Evolutionary conservation across 2,888 invertebrate genomes (phyloP).

Genomic region (Hyalella azteca): DNA sequence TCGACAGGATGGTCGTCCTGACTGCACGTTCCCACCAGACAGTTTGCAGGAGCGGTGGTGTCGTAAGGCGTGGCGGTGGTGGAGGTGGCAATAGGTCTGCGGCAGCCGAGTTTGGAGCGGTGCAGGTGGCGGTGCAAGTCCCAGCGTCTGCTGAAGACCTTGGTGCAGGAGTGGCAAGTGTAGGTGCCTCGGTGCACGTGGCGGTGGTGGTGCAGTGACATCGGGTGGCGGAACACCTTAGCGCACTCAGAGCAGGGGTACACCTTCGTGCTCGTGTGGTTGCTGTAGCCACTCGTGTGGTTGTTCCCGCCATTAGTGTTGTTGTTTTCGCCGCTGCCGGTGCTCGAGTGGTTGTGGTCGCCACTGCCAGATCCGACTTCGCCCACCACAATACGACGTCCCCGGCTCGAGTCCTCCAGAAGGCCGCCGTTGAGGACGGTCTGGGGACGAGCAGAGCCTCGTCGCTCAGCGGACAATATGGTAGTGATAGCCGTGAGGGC

Average conservation of each 20-base stretch:
- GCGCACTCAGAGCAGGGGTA: conserved; percentile 52
- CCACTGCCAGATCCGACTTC: neutral
- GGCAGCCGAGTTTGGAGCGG: conserved; percentile 59
- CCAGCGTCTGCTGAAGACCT: conserved; percentile 59
- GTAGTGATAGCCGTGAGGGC: neutral
- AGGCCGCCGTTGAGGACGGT: neutral
- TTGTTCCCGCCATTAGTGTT: conserved; percentile 43
- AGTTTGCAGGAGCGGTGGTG: neutral
- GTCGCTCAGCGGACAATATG: neutral
- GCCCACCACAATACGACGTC: neutral
- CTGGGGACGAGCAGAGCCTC: neutral
- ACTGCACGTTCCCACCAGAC: neutral
- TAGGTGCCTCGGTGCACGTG: conserved; percentile 58
- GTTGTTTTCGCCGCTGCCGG: conserved; percentile 27
- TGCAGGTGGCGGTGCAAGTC: conserved; percentile 59
- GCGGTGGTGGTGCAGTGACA: conserved; percentile 54
- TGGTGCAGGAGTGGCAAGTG: conserved; percentile 57
- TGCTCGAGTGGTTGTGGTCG: neutral
- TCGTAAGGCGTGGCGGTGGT: conserved; percentile 33
- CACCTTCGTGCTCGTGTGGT: conserved; percentile 50
- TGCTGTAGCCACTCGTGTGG: conserved; percentile 37
- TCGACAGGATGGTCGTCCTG: neutral
- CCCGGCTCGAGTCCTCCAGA: neutral
- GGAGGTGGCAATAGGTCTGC: conserved; percentile 51
- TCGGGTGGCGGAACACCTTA: conserved; percentile 50